phyloP scores from a whole-genome alignment of 1,140 invertebrate genomes.

The Calliphora vicina region DNA sequence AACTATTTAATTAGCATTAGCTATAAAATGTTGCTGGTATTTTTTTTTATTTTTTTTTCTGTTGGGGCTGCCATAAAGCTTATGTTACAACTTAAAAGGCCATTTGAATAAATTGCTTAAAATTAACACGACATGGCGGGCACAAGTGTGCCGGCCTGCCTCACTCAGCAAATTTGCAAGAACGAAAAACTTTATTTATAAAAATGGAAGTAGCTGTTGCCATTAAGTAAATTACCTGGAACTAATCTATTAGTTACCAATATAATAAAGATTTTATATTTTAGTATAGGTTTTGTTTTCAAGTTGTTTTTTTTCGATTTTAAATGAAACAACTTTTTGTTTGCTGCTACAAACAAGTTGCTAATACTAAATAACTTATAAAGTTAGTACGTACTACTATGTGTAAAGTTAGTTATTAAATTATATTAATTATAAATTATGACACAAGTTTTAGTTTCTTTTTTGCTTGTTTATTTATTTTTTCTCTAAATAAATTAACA shows the following conservation, averaged over 20 bases:
- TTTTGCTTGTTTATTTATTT: too few relatives aligned
- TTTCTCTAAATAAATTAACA: neutral
- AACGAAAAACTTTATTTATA: neutral
- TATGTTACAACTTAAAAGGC: slow-evolving; percentile 3
- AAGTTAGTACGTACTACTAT: too few relatives aligned
- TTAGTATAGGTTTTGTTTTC: too few relatives aligned
- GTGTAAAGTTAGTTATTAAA: neutral
- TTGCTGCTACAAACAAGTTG: neutral
- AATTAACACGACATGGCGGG: neutral
- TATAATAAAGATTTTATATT: neutral
- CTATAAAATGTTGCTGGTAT: neutral
- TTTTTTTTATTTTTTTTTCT: neutral
- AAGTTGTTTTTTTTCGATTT: too few relatives aligned
- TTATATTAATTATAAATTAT: neutral
- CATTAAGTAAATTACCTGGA: slow-evolving; percentile 6
- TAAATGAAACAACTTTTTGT: neutral
- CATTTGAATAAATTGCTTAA: slow-evolving; percentile 2
- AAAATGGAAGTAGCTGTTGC: neutral
- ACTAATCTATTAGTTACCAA: slow-evolving; percentile 14
- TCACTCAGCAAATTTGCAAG: neutral
- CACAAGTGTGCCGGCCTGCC: neutral
- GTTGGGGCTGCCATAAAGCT: neutral
- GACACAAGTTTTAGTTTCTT: neutral
- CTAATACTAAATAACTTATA: neutral
- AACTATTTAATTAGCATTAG: neutral